phyloP scores from a whole-genome alignment of 2,797 vertebrate genomes.

The Paramormyrops hopkinsi region DNA sequence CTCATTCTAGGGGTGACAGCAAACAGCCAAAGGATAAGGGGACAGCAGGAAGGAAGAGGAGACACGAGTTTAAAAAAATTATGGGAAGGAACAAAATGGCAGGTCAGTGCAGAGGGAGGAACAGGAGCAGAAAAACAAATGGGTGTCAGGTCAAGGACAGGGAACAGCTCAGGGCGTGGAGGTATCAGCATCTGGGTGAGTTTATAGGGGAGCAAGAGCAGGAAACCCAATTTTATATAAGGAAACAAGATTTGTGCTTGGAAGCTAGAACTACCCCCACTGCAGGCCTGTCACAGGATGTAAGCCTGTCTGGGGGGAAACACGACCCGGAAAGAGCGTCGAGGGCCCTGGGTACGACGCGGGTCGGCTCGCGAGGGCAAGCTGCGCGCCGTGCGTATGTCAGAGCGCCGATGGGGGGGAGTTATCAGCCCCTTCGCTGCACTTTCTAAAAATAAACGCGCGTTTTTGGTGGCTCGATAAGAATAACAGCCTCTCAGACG shows the following conservation, averaged over 20 bases:
- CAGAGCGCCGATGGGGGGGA: conserved; percentile 13
- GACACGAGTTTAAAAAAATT: background rate
- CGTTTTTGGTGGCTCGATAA: conserved; percentile 28
- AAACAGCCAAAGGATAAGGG: background rate
- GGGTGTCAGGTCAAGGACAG: background rate
- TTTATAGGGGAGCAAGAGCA: background rate
- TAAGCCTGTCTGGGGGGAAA: background rate
- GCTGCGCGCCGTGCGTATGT: conserved; percentile 26
- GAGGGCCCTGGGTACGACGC: conserved; percentile 2
- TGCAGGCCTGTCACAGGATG: background rate
- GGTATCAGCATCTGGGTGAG: background rate
- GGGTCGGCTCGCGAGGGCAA: conserved; percentile 27
- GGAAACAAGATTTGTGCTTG: background rate
- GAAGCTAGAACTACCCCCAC: background rate
- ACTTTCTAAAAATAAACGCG: conserved; percentile 33
- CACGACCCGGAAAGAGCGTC: background rate
- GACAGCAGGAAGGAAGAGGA: background rate
- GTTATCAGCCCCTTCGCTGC: conserved; percentile 7
- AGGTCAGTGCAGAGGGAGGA: background rate
- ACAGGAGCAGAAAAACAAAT: background rate
- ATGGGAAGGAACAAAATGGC: background rate
- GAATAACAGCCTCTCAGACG: background rate
- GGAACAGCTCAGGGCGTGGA: background rate
- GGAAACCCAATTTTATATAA: background rate
- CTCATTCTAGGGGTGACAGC: background rate